A percentile compares a stretch with the other conserved stretches of the same genome.
Evolutionary conservation across 2,797 vertebrate genomes (phyloP).

Genomic region (Pyrocephalus nanus): DNA sequence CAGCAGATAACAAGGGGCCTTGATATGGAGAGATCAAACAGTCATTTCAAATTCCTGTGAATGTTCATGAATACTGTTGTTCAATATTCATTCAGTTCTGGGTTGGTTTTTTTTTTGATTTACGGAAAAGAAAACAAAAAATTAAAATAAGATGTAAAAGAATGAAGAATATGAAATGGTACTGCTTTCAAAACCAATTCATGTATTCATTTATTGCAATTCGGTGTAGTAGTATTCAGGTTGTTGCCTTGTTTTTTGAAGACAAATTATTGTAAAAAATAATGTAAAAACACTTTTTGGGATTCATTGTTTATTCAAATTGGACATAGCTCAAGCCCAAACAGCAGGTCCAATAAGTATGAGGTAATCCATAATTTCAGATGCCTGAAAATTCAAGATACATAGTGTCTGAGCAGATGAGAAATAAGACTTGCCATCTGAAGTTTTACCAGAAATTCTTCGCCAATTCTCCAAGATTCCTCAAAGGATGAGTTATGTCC

Average conservation of each 20-base stretch:
- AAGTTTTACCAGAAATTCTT: conserved; percentile 49
- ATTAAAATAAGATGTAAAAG: not conserved
- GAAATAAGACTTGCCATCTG: conserved; percentile 1
- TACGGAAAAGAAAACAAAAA: conserved; percentile 27
- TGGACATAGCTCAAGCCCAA: not conserved
- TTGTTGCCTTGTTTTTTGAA: not conserved
- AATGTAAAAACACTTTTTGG: not conserved
- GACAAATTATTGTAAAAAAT: not conserved
- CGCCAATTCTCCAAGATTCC: not conserved
- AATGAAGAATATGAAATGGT: not conserved
- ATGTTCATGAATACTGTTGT: conserved; percentile 51
- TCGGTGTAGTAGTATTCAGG: not conserved
- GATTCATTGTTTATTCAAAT: not conserved
- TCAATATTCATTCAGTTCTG: conserved; percentile 29
- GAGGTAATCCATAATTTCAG: not conserved
- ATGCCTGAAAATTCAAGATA: not conserved
- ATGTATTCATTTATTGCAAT: not conserved
- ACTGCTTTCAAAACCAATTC: not conserved
- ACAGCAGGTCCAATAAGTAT: not conserved
- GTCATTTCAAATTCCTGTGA: conserved; percentile 49
- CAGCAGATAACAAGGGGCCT: conserved; percentile 63
- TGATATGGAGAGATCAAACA: conserved; percentile 62
- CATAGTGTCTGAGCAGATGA: not conserved
- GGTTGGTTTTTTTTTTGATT: not conserved
- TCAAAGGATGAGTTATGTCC: conserved; percentile 35